Conservation (phyloP, 2,113 vertebrate species). For the Macquaria ambigua region DNA sequence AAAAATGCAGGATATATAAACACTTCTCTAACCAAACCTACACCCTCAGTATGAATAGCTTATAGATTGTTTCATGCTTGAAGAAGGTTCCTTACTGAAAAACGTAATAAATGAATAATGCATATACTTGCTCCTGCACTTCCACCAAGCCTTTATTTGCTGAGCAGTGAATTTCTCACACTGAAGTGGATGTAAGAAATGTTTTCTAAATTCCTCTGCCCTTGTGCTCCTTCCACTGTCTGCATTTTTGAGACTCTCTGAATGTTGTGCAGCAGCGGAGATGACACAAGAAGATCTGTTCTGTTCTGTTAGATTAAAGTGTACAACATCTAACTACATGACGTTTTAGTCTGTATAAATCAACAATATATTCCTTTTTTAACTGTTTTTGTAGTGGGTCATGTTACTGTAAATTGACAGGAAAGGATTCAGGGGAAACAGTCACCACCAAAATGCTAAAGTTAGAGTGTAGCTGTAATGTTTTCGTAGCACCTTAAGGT, state of each 20-base stretch:
- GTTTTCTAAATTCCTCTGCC: neutral
- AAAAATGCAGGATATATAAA: neutral
- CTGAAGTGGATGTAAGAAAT: neutral
- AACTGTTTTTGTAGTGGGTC: neutral
- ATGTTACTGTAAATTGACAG: neutral
- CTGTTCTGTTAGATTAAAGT: neutral
- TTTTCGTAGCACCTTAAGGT: constrained; percentile 25
- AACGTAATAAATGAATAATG: neutral
- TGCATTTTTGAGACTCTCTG: neutral
- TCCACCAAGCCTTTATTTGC: neutral
- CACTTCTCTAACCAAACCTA: neutral
- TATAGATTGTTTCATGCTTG: neutral
- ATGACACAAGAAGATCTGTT: neutral
- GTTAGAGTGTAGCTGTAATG: constrained; percentile 47
- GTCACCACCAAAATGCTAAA: constrained; percentile 48
- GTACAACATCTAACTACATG: no score
- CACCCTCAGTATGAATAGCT: neutral
- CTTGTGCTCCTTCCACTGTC: neutral
- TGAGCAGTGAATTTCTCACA: neutral
- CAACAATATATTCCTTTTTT: neutral
- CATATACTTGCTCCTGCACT: no score
- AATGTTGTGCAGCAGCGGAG: neutral
- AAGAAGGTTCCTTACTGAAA: neutral
- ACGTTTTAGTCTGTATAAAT: neutral
- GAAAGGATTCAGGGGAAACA: constrained; percentile 2